Evolutionary conservation across 2,888 invertebrate species (phyloP).

Genomic region (Sphaerolaimus hirsutus): DNA sequence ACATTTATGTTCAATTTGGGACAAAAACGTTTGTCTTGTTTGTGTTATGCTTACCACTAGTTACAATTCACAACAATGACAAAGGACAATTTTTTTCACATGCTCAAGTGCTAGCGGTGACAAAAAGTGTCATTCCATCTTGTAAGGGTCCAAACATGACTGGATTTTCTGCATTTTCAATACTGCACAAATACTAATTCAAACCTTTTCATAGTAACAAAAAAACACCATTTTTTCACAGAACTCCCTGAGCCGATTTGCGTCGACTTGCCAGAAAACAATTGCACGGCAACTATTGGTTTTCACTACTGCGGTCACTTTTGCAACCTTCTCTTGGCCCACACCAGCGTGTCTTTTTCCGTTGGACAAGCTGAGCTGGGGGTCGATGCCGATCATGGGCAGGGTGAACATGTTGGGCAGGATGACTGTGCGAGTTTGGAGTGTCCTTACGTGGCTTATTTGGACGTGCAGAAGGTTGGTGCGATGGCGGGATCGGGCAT

Average conservation of each 20-base stretch:
- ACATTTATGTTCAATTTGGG: too few relatives aligned
- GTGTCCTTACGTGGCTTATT: too few relatives aligned
- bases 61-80: background rate
- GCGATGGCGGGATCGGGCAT: too few relatives aligned
- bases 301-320: conserved; percentile 23
- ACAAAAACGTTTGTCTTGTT: too few relatives aligned
- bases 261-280: conserved; percentile 11
- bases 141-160: background rate
- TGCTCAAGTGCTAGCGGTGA: background rate
- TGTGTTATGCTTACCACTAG: background rate
- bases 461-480: too few relatives aligned
- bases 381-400: too few relatives aligned
- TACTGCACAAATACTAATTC: too few relatives aligned
- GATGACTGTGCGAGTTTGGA: too few relatives aligned
- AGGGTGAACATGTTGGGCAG: too few relatives aligned
- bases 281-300: conserved; percentile 18
- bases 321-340: conserved; percentile 21
- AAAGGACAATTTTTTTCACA: background rate
- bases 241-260: conserved; percentile 20
- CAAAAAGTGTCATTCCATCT: background rate
- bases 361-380: too few relatives aligned
- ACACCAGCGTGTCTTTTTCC: conserved; percentile 15
- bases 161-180: too few relatives aligned
- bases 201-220: too few relatives aligned
- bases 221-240: conserved; percentile 6